Evolutionary conservation across 2,113 vertebrate species (phyloP).

Genomic region (Bubo scandiacus): DNA sequence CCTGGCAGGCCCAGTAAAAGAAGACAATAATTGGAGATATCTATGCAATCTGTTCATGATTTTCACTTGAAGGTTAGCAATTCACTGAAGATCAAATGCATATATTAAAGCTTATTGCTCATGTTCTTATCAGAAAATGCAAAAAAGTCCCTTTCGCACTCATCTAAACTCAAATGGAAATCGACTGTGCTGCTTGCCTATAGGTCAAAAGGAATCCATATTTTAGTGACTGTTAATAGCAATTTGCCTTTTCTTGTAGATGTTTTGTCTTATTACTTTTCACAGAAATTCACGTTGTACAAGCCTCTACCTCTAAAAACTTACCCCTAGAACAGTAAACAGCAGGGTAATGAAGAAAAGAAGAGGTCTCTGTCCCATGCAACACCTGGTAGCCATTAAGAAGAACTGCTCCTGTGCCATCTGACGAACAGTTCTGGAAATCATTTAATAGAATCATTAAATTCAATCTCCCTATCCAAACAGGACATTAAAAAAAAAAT

Average conservation of each 20-base stretch:
- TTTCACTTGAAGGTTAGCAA: not conserved
- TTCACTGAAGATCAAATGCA: not conserved
- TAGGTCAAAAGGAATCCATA: not conserved
- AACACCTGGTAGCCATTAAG: slow-evolving; percentile 97
- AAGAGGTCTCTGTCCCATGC: slow-evolving; percentile 97
- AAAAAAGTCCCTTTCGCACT: not conserved
- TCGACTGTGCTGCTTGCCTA: not conserved
- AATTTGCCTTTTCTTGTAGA: not conserved
- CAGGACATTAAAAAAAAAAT: not conserved
- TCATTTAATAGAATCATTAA: not conserved
- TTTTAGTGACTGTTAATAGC: not conserved
- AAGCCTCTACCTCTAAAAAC: slow-evolving; percentile 39
- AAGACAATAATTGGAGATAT: not conserved
- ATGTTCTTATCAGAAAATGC: not conserved
- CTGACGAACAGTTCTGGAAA: slow-evolving; percentile 92
- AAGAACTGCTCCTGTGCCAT: slow-evolving; percentile 99
- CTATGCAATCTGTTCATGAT: not conserved
- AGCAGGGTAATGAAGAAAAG: slow-evolving; percentile 98
- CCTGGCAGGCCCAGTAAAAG: not conserved
- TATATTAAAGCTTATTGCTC: not conserved
- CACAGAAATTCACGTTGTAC: not conserved
- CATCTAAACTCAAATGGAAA: not conserved
- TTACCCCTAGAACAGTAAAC: slow-evolving; percentile 96
- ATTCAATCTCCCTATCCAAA: not conserved
- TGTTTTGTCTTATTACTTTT: not conserved